Conservation (phyloP, 2,888 invertebrate genomes). For the Hecatera dysodea region DNA sequence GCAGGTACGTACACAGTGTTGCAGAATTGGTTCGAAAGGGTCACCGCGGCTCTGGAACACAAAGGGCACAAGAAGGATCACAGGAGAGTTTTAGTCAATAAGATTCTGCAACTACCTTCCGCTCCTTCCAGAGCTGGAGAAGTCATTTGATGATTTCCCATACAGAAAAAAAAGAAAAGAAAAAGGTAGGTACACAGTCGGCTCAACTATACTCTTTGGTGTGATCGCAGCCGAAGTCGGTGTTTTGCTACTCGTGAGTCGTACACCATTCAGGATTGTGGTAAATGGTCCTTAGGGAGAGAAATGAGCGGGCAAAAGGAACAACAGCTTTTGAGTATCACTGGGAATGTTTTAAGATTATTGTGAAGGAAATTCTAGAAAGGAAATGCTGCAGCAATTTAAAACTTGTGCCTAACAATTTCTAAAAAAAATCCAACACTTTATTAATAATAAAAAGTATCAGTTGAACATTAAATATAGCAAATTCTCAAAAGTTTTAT, state of each 20-base stretch:
- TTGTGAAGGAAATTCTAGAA: not conserved
- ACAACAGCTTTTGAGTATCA: conserved; percentile 26
- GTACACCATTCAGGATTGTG: conserved; percentile 35
- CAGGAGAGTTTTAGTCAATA: too few relatives aligned
- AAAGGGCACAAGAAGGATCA: too few relatives aligned
- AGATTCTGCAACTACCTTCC: too few relatives aligned
- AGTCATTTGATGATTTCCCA: too few relatives aligned
- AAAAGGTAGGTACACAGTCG: too few relatives aligned
- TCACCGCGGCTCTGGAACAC: too few relatives aligned
- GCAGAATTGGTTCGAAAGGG: too few relatives aligned
- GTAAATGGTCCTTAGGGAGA: conserved; percentile 50
- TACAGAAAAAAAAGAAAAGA: too few relatives aligned
- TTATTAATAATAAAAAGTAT: not conserved
- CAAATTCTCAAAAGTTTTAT: not conserved
- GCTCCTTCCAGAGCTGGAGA: too few relatives aligned
- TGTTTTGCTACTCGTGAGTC: conserved; percentile 45
- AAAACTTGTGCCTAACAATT: too few relatives aligned
- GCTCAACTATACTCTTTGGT: not conserved
- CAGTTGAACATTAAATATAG: not conserved
- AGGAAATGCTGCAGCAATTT: conserved; percentile 3
- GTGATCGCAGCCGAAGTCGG: not conserved
- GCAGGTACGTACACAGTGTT: too few relatives aligned
- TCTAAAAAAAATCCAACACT: too few relatives aligned
- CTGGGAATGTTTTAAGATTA: conserved; percentile 15
- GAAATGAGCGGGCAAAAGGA: conserved; percentile 25